Evolutionary conservation across 2,888 invertebrate species (phyloP), one percentile per base, ranked within the genome.

Genomic region (Brenthis hecate): DNA sequence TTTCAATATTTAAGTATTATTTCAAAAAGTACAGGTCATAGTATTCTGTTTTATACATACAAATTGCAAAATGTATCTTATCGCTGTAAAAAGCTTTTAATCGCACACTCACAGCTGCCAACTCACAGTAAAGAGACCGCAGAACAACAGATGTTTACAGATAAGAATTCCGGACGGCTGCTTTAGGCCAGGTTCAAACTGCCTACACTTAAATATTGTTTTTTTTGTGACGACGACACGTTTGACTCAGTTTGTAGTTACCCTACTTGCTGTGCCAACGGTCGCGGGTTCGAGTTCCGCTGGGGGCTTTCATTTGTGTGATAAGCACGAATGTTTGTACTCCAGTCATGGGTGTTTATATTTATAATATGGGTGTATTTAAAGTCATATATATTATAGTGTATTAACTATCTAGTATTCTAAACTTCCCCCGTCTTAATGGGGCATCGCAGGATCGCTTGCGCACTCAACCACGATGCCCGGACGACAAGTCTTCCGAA

Each of bases 121-220:
- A 62, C 66, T 66, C 66, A 55, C 66, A 66, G 66, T 64, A 68
- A 63, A 68, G 60, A 70, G 68, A 71, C 68, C 70, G 66, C 68
- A 65, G 66, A 68, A 73, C 74, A 73, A 74, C 70, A 75, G 72
- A 69, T 70, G 73, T 65, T 70, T 70, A 69, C 69, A 70, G 73
- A 74, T 66, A 72, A 70, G 72, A 74, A 75, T 75, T 71, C 68
- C 65, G 71, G 71, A 69, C 73, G 70, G 61, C 66, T 61, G 61
- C 50, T 66, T 62, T 48, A 66, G 61, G 61, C 51, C 6, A 23
- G 8, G 19, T 56, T n/a, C 61, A 66, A 55, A 54, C 55, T 23
- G n/a, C 19, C n/a, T n/a, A 19, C 16, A 13, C 0, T 51, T 13
- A 6, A 51, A n/a, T 51, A 6, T n/a, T 16, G 5, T 51, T 1